A percentile compares a stretch with the other conserved stretches of the same genome.
phyloP scores from a whole-genome alignment of 2,113 vertebrate species.

The Macquaria australasica region DNA sequence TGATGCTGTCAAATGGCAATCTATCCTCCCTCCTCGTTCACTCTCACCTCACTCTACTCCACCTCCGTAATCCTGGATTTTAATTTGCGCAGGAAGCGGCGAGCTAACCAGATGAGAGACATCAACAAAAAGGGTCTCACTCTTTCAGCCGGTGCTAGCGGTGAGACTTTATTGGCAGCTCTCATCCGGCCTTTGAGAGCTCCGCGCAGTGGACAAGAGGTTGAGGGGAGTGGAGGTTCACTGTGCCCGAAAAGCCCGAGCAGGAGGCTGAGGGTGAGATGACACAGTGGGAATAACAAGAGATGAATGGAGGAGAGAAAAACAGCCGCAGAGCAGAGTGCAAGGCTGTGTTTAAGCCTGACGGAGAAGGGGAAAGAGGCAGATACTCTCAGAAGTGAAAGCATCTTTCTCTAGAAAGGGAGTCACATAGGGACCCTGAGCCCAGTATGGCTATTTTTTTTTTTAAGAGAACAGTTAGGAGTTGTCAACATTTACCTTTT shows the following conservation, averaged over 20 bases:
- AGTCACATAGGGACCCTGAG: conserved; percentile 27
- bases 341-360: conserved; percentile 41
- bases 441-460: background rate
- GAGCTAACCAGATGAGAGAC: conserved; percentile 38
- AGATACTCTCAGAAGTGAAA: conserved; percentile 22
- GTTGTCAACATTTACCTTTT: conserved; percentile 49
- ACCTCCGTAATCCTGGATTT: conserved; percentile 37
- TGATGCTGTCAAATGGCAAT: conserved; percentile 38
- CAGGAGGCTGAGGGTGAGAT: conserved; percentile 40
- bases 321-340: conserved; percentile 32
- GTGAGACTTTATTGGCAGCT: conserved; percentile 65
- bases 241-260: conserved; percentile 15
- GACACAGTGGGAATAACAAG: conserved; percentile 41
- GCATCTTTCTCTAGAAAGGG: conserved; percentile 14
- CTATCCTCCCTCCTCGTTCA: background rate
- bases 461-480: conserved; percentile 32
- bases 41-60: conserved; percentile 16
- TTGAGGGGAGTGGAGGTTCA: conserved; percentile 48
- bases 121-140: conserved; percentile 27
- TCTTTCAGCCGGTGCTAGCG: background rate
- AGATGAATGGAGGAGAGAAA: conserved; percentile 35
- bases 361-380: conserved; percentile 11
- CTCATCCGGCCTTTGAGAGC: conserved; percentile 46
- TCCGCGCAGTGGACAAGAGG: conserved; percentile 19
- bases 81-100: conserved; percentile 32